Evolutionary conservation across 2,113 vertebrate genomes (phyloP).

Genomic region (Percina caprodes): DNA sequence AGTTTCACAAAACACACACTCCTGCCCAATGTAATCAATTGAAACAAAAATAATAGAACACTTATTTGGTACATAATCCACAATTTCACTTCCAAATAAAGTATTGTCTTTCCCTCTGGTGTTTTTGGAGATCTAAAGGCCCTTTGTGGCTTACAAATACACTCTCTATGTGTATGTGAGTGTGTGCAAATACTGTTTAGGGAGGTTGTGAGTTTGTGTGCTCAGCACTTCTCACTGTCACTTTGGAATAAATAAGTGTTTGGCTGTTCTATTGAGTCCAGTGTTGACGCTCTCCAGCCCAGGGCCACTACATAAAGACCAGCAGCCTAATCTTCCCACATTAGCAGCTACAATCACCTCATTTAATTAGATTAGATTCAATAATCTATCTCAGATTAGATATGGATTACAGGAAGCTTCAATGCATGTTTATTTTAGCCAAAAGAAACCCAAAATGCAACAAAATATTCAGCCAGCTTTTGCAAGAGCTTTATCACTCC

Average conservation of each 20-base stretch:
- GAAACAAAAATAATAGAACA: background rate
- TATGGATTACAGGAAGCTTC: slow-evolving; percentile 53
- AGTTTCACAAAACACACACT: background rate
- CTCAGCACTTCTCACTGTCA: slow-evolving; percentile 79
- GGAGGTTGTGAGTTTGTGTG: slow-evolving; percentile 66
- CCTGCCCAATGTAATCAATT: background rate
- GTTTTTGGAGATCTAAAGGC: slow-evolving; percentile 18
- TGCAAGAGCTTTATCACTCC: background rate
- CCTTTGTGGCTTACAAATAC: slow-evolving; percentile 25
- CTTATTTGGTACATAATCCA: background rate
- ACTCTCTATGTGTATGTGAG: slow-evolving; percentile 40
- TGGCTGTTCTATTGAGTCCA: slow-evolving; percentile 74
- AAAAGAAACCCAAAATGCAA: slow-evolving; percentile 4
- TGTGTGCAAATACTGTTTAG: slow-evolving; percentile 62
- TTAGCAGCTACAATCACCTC: slow-evolving; percentile 73
- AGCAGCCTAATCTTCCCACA: slow-evolving; percentile 75
- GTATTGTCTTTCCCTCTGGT: background rate
- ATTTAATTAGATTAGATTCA: slow-evolving; percentile 72
- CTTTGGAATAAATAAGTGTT: slow-evolving; percentile 78
- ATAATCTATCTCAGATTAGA: slow-evolving; percentile 70
- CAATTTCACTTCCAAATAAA: background rate
- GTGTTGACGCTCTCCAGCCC: slow-evolving; percentile 80
- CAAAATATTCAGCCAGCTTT: background rate
- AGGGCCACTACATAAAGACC: slow-evolving; percentile 62
- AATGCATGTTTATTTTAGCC: background rate